Base-by-base conservation (phyloP, 2,113 vertebrate genomes). In the Rhinichthys klamathensis region DNA sequence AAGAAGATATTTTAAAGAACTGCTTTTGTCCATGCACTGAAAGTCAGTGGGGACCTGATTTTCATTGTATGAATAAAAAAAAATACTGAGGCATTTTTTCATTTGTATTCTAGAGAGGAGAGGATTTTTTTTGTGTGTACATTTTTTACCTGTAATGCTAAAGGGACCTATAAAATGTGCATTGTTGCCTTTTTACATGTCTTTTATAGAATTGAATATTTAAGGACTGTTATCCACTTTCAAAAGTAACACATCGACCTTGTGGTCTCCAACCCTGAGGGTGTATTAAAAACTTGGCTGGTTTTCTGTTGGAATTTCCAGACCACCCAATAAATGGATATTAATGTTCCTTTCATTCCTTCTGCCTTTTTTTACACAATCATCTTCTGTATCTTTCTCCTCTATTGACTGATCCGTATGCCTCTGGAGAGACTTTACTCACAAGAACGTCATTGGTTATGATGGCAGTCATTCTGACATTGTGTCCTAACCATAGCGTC, bases 261-360 rank as follows among this genome's bases (percentile, higher is more conserved):
- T 54, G n/a, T 60, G 63, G 56, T 82, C 44, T 83, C 23, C 27
- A 54, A 49, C 13, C 46, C 74, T 85, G n/a, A 51, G 51, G 65
- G 75, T 77, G 21, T 56, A 25, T 74, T 87, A 80, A 77, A 41
- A 75, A 41, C 63, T 79, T 87, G 75, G 30, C 9, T 15, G 46
- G 65, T 16, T 54, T 58, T 77, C 86, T 80, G 67, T 46, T 80
- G 63, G 76, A 87, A 87, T 80, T 80, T 84, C 82, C 56, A 63
- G 44, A 80, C 77, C 79, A 84, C 79, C 51, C 70, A 80, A 75
- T 67, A 84, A 56, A 35, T 35, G 21, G 77, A 63, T 79, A 79
- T 83, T 73, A 81, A 58, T 80, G 44, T 84, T 80, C 38, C 54
- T 84, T 44, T 80, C 38, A 46, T 46, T 84, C 69, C 30, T 83